A percentile compares a stretch with the other conserved stretches of the same genome.
These are phyloP conservation scores for Styela plicata DNA, from an alignment of 23 tunicate species.

Conservation along the genomic window DNA sequence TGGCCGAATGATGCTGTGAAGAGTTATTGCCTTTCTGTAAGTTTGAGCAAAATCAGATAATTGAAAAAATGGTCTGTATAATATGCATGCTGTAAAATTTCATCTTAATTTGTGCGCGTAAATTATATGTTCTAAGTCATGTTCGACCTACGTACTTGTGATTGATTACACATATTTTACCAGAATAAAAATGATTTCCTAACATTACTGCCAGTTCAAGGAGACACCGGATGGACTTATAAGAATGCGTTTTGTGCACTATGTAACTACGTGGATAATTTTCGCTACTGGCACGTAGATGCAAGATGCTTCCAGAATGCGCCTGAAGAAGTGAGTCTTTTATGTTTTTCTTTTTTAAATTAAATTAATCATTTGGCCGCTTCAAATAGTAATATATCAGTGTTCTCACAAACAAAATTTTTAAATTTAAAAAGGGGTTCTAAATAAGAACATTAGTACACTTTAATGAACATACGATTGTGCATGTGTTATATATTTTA, in stretches of 20 bases:
- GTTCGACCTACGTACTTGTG: constrained; percentile 6
- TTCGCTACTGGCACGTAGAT: constrained; percentile 45
- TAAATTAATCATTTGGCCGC: too few relatives aligned
- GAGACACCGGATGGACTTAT: constrained; percentile 76
- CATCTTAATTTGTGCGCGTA: too few relatives aligned
- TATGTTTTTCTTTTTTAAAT: too few relatives aligned
- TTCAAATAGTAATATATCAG: too few relatives aligned
- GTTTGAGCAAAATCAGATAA: too few relatives aligned
- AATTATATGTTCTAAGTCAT: constrained; percentile 16
- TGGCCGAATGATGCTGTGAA: constrained; percentile 60
- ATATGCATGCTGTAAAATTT: too few relatives aligned
- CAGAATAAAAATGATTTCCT: constrained; percentile 29
- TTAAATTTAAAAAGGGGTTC: too few relatives aligned
- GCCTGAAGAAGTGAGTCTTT: constrained; percentile 70
- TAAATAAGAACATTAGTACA: too few relatives aligned
- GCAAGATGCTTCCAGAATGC: constrained; percentile 73
- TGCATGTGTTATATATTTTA: too few relatives aligned
- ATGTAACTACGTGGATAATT: constrained; percentile 61
- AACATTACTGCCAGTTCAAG: constrained; percentile 52
- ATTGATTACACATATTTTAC: neutral
- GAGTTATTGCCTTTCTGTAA: constrained; percentile 12
- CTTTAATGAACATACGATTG: too few relatives aligned
- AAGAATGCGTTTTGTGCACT: constrained; percentile 83
- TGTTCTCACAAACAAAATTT: too few relatives aligned
- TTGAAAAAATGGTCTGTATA: too few relatives aligned